phyloP scores from a whole-genome alignment of 2,888 invertebrate species.

The Iphiclides podalirius region DNA sequence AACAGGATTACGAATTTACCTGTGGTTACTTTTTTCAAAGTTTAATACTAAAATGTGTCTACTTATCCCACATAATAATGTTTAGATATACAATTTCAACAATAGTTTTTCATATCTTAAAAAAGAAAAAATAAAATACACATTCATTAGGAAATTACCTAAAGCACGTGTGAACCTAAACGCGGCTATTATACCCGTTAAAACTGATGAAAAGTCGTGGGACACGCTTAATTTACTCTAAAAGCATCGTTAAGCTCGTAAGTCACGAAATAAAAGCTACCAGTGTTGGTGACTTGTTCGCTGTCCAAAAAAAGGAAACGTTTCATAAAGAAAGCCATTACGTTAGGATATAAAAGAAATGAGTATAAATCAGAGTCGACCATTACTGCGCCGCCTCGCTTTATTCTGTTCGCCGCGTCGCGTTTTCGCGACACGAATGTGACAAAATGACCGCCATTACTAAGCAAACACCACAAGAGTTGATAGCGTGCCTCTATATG shows the following conservation, averaged over 20 bases:
- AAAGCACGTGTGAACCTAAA: too few relatives aligned
- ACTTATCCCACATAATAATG: too few relatives aligned
- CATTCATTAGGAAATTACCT: too few relatives aligned
- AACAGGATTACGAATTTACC: too few relatives aligned
- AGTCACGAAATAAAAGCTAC: slow-evolving; percentile 46
- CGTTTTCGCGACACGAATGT: slow-evolving; percentile 65
- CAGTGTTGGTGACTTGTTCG: slow-evolving; percentile 46
- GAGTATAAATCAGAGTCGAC: slow-evolving; percentile 73
- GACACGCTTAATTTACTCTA: slow-evolving; percentile 53
- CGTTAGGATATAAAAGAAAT: slow-evolving; percentile 71
- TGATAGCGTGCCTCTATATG: slow-evolving; percentile 29
- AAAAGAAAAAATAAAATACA: too few relatives aligned
- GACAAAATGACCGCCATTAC: slow-evolving; percentile 67
- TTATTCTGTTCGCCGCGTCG: slow-evolving; percentile 68
- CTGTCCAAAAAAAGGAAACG: slow-evolving; percentile 51
- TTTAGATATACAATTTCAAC: too few relatives aligned
- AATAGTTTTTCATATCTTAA: too few relatives aligned
- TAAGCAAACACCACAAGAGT: slow-evolving; percentile 51
- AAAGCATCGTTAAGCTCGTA: slow-evolving; percentile 43
- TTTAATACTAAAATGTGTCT: too few relatives aligned
- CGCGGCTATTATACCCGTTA: slow-evolving; percentile 3
- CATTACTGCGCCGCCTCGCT: slow-evolving; percentile 61
- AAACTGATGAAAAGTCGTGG: slow-evolving; percentile 32
- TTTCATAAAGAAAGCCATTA: slow-evolving; percentile 66
- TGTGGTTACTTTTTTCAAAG: too few relatives aligned